Base-by-base conservation (phyloP, 2,797 vertebrate species). In the Paratrypauchen microcephalus region DNA sequence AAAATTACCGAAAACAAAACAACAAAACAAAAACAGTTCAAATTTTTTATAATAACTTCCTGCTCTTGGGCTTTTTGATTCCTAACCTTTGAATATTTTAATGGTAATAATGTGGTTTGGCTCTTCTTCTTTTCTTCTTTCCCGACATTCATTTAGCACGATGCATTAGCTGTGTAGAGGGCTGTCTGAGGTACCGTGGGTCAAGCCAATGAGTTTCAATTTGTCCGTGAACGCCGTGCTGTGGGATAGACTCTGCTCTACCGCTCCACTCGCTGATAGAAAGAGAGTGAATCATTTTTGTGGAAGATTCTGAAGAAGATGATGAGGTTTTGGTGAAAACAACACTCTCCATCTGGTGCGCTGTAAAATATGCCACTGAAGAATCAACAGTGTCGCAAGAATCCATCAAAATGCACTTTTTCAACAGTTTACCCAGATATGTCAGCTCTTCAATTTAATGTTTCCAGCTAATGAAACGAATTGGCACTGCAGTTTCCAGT, bases 171-270 rank as follows among this genome's bases (percentile, higher is more conserved):
- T 68, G 3, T 5, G 58, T 48, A 57, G 66, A 68, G 68, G n/a
- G 4, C 24, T 24, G 48, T 18, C 21, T 77, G 61, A 69, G 58
- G 54, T 32, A 36, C 19, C 36, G 19, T 19, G 2, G 57, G 41
- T 74, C 69, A 69, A 32, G 63, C 56, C 50, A 47, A 18, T 48
- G 28, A 67, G 36, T 66, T 74, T 81, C 36, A 68, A 58, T 77
- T 81, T 72, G 69, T 72, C 45, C 30, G 47, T 68, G 58, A 56
- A 75, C 56, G 64, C 62, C n/a, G 45, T 57, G 66, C 62, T 28
- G 41, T 26, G 45, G 50, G 13, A 71, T 0, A 11, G 23, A 6
- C 0, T 54, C 16, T 54, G 28, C 4, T 12, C 36, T 28, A 58
- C 26, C 58, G 66, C 13, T 48, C 3, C 61, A 15, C 63, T 70